Percentiles rank a stretch among this genome's conserved stretches.
These are phyloP conservation scores for Helarctos malayanus DNA, from an alignment of 2,797 vertebrate genomes.

Conservation along the genomic window DNA sequence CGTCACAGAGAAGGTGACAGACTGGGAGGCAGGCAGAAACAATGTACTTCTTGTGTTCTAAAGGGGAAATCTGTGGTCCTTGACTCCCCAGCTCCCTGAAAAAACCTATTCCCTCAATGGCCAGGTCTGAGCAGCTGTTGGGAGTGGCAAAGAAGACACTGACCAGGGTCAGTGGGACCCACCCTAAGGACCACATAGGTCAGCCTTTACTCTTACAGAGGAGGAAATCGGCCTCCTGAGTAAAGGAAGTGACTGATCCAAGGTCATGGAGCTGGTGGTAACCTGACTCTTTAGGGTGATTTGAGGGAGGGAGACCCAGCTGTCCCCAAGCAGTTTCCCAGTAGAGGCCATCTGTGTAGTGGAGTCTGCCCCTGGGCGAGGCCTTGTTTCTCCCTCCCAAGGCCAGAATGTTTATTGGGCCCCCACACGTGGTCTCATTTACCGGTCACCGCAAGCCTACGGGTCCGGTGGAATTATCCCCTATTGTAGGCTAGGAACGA, in stretches of 20 bases:
- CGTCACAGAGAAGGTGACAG: not conserved
- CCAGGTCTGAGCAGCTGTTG: not conserved
- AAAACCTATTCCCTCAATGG: not conserved
- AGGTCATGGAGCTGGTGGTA: constrained; percentile 60
- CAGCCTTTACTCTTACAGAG: not conserved
- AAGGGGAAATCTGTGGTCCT: constrained; percentile 63
- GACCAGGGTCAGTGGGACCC: not conserved
- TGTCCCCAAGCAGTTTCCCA: not conserved
- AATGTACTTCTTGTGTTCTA: constrained; percentile 57
- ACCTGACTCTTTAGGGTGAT: not conserved
- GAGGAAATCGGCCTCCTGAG: constrained; percentile 16
- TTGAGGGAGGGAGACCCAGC: not conserved
- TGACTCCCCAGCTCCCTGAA: not conserved
- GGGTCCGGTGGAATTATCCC: constrained; percentile 41
- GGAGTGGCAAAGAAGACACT: not conserved
- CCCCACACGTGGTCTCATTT: not conserved
- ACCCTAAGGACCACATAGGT: not conserved
- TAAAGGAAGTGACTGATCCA: constrained; percentile 76
- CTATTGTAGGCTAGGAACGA: not conserved
- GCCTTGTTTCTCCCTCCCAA: not conserved
- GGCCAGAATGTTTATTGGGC: not conserved
- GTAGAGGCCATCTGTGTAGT: not conserved
- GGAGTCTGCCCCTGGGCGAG: constrained; percentile 32
- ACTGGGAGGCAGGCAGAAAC: constrained; percentile 19
- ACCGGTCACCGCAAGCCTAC: not conserved